Percentiles rank a stretch among this genome's conserved stretches.
Conservation (phyloP, 2,113 vertebrate species). For the Oreochromis spilurus region DNA sequence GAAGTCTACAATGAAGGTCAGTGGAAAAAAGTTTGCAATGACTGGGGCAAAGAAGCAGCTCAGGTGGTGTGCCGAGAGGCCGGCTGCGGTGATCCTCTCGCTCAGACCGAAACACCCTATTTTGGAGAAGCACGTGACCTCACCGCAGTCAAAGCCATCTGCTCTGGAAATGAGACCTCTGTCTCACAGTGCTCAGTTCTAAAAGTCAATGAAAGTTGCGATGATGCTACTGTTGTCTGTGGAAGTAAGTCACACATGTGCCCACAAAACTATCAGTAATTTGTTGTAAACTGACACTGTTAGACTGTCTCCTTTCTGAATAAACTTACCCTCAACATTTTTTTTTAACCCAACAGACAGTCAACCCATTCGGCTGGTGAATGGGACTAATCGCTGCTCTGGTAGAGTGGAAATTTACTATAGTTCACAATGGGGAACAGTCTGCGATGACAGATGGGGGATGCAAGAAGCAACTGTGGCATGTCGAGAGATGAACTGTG, state of each 20-base stretch:
- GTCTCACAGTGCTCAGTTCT: slow-evolving; percentile 13
- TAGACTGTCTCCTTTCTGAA: background rate
- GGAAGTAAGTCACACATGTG: slow-evolving; percentile 17
- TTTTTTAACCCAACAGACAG: slow-evolving; percentile 15
- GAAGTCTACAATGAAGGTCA: background rate
- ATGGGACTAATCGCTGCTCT: slow-evolving; percentile 49
- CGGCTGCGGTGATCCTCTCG: background rate
- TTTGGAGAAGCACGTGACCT: background rate
- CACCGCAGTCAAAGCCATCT: slow-evolving; percentile 17
- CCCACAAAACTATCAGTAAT: background rate
- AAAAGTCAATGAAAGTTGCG: slow-evolving; percentile 21
- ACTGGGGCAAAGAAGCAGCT: background rate
- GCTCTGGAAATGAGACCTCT: slow-evolving; percentile 56
- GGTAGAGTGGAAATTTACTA: slow-evolving; percentile 59
- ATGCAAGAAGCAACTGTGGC: slow-evolving; percentile 45
- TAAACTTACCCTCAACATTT: background rate
- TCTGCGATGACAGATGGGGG: slow-evolving; percentile 66
- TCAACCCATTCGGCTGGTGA: slow-evolving; percentile 37
- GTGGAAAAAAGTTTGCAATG: background rate
- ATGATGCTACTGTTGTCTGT: slow-evolving; percentile 33
- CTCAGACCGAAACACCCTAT: background rate
- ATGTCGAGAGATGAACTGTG: slow-evolving; percentile 56
- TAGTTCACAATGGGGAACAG: slow-evolving; percentile 51
- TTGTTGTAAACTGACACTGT: background rate
- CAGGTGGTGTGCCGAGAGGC: background rate